Percentiles rank a stretch among this genome's conserved stretches.
Conservation (phyloP, 1,140 invertebrate genomes). For the Yoshiicerus persimilis region DNA sequence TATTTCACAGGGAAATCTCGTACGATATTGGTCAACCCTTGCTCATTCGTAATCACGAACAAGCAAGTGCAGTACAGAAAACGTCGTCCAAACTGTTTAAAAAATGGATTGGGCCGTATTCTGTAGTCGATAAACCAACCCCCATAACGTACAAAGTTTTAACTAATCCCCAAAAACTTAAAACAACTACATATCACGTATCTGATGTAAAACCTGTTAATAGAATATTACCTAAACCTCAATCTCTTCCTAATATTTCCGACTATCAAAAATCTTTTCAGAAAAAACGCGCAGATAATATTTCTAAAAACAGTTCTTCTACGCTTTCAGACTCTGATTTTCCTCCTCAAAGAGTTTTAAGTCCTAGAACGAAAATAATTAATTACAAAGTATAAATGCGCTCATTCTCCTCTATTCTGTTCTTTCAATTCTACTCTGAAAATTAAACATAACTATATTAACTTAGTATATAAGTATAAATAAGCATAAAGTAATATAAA, state of each 20-base stretch:
- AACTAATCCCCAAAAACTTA: neutral
- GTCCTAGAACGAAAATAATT: neutral
- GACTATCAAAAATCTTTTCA: neutral
- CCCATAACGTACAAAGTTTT: neutral
- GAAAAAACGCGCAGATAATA: neutral
- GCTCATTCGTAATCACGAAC: neutral
- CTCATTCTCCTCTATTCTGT: neutral
- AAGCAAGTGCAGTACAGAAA: neutral
- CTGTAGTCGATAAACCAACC: neutral
- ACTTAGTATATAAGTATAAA: too few species aligned
- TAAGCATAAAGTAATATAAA: too few species aligned
- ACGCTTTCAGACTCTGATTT: neutral
- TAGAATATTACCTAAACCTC: neutral
- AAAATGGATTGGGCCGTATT: neutral
- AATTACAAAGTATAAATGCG: neutral
- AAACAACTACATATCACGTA: neutral
- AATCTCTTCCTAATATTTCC: neutral
- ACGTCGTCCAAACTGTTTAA: neutral
- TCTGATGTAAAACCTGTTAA: neutral
- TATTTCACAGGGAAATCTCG: neutral
- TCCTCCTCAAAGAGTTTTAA: neutral
- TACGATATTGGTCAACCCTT: neutral
- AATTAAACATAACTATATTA: neutral
- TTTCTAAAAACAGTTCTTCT: neutral
- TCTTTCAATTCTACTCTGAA: too few species aligned